Percentiles rank a stretch among this genome's conserved stretches.
These are phyloP conservation scores for Clarias batrachus DNA, from an alignment of 2,113 vertebrate species.

Conservation along the genomic window DNA sequence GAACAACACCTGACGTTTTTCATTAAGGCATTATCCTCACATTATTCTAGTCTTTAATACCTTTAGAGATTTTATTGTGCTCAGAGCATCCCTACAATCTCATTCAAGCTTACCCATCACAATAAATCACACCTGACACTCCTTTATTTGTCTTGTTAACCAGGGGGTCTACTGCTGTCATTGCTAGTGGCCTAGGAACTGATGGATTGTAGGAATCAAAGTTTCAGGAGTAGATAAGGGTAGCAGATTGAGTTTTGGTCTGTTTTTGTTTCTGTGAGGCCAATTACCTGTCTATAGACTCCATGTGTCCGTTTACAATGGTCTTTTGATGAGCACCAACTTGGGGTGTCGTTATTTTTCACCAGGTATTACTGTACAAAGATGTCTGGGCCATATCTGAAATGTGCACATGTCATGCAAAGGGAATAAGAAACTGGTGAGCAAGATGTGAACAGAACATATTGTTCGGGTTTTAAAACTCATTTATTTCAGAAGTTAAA, in stretches of 20 bases:
- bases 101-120: conserved; percentile 9
- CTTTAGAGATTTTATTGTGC: neutral
- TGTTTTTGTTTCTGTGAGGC: conserved; percentile 21
- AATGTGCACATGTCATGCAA: neutral
- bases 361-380: conserved; percentile 28
- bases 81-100: neutral
- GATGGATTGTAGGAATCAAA: conserved; percentile 51
- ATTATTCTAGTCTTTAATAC: neutral
- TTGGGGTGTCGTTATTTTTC: conserved; percentile 57
- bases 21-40: neutral
- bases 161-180: conserved; percentile 45
- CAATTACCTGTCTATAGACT: conserved; percentile 30
- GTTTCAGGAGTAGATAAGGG: conserved; percentile 46
- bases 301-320: conserved; percentile 50
- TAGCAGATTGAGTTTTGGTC: conserved; percentile 34
- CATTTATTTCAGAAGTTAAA: neutral
- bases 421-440: neutral
- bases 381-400: conserved; percentile 42
- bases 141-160: conserved; percentile 53
- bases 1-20: neutral
- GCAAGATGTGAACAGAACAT: conserved; percentile 6
- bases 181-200: conserved; percentile 26
- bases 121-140: conserved; percentile 32
- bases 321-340: conserved; percentile 52
- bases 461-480: conserved; percentile 6